Evolutionary conservation across 1,140 invertebrate species (phyloP).

Genomic region (Heterodera schachtii): DNA sequence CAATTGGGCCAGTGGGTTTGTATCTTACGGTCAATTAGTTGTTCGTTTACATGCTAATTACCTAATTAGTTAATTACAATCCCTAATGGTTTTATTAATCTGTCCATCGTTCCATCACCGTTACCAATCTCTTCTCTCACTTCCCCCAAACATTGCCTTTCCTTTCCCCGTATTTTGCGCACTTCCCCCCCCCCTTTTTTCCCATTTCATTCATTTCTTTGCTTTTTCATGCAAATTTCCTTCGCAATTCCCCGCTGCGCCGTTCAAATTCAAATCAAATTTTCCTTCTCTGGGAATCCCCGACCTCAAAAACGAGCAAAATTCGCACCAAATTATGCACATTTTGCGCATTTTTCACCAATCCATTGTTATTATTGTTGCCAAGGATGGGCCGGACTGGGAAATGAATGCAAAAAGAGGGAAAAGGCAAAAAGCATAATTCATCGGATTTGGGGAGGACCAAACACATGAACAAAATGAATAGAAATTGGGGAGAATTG

Average conservation of each 20-base stretch:
- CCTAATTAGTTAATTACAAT: background rate
- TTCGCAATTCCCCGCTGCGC: background rate
- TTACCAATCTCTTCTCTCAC: background rate
- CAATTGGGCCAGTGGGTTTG: slow-evolving; percentile 5
- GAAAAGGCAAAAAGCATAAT: background rate
- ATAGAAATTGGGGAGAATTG: too few relatives aligned
- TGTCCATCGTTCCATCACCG: background rate
- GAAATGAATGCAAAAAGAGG: background rate
- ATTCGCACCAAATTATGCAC: background rate
- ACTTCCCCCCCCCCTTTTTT: background rate
- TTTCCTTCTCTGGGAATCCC: background rate
- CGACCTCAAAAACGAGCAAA: background rate
- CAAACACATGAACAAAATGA: too few relatives aligned
- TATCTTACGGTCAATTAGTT: background rate
- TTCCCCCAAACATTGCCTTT: background rate
- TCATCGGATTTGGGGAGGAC: background rate
- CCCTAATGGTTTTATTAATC: too few relatives aligned
- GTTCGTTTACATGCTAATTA: too few relatives aligned
- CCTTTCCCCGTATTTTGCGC: background rate
- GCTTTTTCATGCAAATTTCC: slow-evolving; percentile 8
- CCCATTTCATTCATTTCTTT: background rate
- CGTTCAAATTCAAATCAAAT: slow-evolving; percentile 13
- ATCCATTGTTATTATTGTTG: background rate
- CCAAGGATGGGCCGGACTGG: background rate
- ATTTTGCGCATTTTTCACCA: background rate